These are phyloP conservation scores for Andrena minutula DNA, from an alignment of 2,888 invertebrate genomes.

Conservation along the genomic window DNA sequence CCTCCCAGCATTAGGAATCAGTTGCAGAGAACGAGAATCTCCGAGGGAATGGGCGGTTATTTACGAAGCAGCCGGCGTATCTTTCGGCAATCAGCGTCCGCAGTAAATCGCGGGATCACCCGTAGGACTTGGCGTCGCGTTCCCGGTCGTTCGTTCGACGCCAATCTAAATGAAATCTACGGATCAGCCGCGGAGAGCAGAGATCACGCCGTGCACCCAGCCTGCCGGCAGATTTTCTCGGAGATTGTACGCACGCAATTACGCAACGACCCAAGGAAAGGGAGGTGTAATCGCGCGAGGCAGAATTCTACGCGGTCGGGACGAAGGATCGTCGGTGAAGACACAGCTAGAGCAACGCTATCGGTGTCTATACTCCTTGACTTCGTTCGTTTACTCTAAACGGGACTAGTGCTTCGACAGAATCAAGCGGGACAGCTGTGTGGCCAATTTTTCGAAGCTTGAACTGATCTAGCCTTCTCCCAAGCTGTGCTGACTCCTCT, in stretches of 20 bases:
- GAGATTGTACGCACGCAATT: slow-evolving; percentile 65
- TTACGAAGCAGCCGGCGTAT: slow-evolving; percentile 10
- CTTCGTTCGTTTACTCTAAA: background rate
- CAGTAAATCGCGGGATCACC: slow-evolving; percentile 6
- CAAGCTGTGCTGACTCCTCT: too few species aligned
- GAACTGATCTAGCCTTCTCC: background rate
- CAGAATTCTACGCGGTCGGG: slow-evolving; percentile 32
- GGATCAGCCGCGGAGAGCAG: slow-evolving; percentile 48
- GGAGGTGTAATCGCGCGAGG: slow-evolving; percentile 44
- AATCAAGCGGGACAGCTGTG: background rate
- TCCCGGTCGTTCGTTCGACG: slow-evolving; percentile 47
- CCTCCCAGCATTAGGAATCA: background rate
- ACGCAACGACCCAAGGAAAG: slow-evolving; percentile 57
- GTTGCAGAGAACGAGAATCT: background rate
- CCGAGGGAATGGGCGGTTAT: background rate
- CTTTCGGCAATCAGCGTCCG: slow-evolving; percentile 8
- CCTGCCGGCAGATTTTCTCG: slow-evolving; percentile 56
- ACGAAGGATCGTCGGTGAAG: background rate
- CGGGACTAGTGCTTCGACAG: background rate
- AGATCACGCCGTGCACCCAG: slow-evolving; percentile 36
- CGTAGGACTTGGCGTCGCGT: slow-evolving; percentile 27
- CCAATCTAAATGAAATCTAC: slow-evolving; percentile 71
- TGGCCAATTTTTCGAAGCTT: background rate
- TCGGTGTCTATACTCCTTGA: background rate
- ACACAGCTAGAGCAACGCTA: slow-evolving; percentile 5